Conservation (phyloP, 2,797 vertebrate species). For the Okamejei kenojei region DNA sequence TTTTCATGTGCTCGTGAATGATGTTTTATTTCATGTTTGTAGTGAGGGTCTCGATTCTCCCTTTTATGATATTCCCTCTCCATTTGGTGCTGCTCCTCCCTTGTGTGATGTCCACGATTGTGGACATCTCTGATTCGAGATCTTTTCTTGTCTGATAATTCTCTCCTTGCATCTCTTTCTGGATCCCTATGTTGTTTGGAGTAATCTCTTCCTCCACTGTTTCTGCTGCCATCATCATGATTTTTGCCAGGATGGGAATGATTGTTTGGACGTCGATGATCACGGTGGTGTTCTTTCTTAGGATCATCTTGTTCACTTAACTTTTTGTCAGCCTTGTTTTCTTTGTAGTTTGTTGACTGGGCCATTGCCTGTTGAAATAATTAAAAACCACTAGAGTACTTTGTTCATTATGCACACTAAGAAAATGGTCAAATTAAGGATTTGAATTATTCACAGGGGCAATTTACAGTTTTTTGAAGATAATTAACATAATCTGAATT, state of each 20-base stretch:
- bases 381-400: neutral
- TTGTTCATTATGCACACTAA: neutral
- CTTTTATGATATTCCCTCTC: conserved; percentile 7
- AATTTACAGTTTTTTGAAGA: neutral
- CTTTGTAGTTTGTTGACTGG: neutral
- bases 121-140: neutral
- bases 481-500: neutral
- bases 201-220: neutral
- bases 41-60: conserved; percentile 18
- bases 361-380: neutral
- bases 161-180: neutral
- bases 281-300: neutral
- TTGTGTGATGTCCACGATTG: neutral
- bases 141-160: conserved; percentile 3
- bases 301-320: neutral
- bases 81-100: neutral
- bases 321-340: conserved; percentile 1
- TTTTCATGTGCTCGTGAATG: neutral
- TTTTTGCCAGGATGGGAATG: neutral
- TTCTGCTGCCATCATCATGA: conserved; percentile 13
- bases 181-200: neutral
- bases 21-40: conserved; percentile 14
- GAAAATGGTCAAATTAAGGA: neutral
- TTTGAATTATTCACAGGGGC: no score
- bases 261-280: neutral